A percentile compares a stretch with the other conserved stretches of the same genome.
phyloP scores from a whole-genome alignment of 2,797 vertebrate species.

The Brachymystax lenok region DNA sequence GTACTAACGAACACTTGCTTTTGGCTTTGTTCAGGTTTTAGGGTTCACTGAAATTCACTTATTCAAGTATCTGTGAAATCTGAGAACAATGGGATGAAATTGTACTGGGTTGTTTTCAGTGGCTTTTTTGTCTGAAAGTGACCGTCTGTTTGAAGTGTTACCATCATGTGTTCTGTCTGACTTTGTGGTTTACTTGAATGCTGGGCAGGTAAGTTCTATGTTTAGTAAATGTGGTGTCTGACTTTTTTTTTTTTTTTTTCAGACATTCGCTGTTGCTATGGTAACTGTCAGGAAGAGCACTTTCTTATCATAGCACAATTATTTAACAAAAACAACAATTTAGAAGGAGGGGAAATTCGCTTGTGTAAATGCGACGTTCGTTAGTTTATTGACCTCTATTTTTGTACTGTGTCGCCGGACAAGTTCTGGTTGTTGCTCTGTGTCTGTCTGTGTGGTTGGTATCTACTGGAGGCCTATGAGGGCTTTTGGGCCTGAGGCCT shows the following conservation, averaged over 20 bases:
- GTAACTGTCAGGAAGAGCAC: background rate
- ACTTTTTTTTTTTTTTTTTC: background rate
- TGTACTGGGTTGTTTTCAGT: background rate
- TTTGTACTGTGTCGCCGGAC: background rate
- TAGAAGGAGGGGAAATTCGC: background rate
- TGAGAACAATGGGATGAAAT: background rate
- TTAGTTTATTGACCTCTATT: background rate
- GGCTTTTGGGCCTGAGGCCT: constrained; percentile 1
- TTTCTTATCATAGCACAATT: background rate
- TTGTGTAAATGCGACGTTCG: background rate
- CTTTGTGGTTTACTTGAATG: background rate
- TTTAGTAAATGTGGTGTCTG: background rate
- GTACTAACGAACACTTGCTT: background rate
- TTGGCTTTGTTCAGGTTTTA: background rate
- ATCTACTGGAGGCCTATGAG: background rate
- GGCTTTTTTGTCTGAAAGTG: background rate
- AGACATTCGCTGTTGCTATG: background rate
- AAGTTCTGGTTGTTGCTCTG: background rate
- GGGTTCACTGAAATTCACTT: background rate
- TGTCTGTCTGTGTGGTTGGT: background rate
- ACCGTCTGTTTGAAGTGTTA: background rate
- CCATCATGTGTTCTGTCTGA: background rate
- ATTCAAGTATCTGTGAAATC: background rate
- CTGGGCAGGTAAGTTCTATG: background rate
- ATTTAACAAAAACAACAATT: too few species aligned